Evolutionary conservation across 35 echinoderm and acorn worm species (phyloP), one percentile per base, ranked within the genome.

Genomic region (Chiridota heheva): DNA sequence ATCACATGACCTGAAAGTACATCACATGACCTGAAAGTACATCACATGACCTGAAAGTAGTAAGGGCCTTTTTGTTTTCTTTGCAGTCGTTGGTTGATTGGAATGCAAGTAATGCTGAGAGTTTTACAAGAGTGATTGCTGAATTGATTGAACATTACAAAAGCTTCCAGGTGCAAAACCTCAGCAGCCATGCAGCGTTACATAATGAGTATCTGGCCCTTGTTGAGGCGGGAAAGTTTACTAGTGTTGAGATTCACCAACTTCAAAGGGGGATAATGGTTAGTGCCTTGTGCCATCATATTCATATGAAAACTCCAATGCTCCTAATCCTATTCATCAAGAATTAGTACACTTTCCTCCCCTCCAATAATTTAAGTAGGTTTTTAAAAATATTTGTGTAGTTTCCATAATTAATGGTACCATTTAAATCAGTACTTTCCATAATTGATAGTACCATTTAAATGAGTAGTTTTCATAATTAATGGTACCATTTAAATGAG

Each of bases 161-260:
- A 68, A 78, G 84, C 22, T 84, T 88, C 62, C 95, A 98, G 67
- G 65, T 87, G 43, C 31, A 43, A 17, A 36, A 88, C 26, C 46
- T 98, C 5, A 68, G 58, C 28, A 66, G 69, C 41, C 48, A 83
- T 60, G 43, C 56, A 1, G 45, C 84, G 51, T 76, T 98, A 4
- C 84, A 88, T 47, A 91, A 88, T 92, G 95, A 98, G 32, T 88
- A 92, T 48, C 79, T 27, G 15, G 80, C 95, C 13, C 72, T 98
- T 16, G 32, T 88, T 0, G 85, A 91, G 25, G 92, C 95, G 10
- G 48, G 73, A n/a, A 84, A 88, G n/a, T 98, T 92, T 41, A 87
- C 63, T 18, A 67, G 80, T 2, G 38, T 98, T 36, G 95, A 98
- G 59, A 80, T 98, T 7, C 84, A 88, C 48, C 84, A 33, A 40